Conservation (phyloP, 2,113 vertebrate species). For the Colaptes auratus region DNA sequence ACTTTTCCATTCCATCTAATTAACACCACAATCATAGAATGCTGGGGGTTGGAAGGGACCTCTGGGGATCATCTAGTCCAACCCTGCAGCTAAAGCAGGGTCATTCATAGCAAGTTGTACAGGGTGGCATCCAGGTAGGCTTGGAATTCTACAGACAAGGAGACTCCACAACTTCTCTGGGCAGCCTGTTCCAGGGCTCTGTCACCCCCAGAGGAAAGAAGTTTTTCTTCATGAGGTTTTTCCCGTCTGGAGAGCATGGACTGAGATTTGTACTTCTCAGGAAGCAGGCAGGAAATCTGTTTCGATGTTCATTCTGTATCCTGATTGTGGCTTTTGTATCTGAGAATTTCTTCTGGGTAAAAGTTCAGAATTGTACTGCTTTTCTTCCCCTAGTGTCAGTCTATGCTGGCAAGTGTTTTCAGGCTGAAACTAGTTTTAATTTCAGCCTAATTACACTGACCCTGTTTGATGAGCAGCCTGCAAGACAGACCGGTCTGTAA, state of each 20-base stretch:
- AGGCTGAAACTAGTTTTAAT: slow-evolving; percentile 33
- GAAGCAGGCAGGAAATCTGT: neutral
- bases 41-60: neutral
- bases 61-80: neutral
- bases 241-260: neutral
- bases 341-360: neutral
- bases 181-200: neutral
- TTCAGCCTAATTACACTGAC: neutral
- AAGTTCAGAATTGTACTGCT: neutral
- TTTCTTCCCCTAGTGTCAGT: neutral
- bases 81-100: neutral
- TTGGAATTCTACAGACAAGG: neutral
- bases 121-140: neutral
- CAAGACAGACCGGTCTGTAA: neutral
- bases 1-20: neutral
- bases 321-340: neutral
- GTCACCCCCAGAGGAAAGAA: neutral
- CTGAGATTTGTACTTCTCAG: neutral
- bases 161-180: neutral
- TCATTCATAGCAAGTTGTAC: neutral
- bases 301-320: neutral
- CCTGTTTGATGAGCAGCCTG: neutral
- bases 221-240: neutral
- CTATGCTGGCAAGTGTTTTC: neutral
- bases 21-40: neutral